A percentile compares a stretch with the other conserved stretches of the same genome.
These are phyloP conservation scores for Amblyteles armatorius DNA, from an alignment of 2,888 invertebrate genomes.

Conservation along the genomic window DNA sequence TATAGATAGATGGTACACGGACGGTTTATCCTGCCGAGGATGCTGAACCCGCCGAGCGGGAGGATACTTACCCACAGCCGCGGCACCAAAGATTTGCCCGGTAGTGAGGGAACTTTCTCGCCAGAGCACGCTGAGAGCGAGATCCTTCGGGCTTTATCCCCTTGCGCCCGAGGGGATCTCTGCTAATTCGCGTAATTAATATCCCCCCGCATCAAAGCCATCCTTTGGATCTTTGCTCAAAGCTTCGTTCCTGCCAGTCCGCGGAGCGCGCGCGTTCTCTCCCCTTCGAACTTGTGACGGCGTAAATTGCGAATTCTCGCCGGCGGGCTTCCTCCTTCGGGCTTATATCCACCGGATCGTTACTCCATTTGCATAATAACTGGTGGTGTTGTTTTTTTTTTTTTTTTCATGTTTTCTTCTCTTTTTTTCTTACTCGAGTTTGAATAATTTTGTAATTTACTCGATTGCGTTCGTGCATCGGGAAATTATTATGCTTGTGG, in stretches of 20 bases:
- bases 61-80: constrained; percentile 71
- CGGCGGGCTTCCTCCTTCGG: constrained; percentile 31
- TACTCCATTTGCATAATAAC: constrained; percentile 55
- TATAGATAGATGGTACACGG: constrained; percentile 22
- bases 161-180: constrained; percentile 45
- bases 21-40: constrained; percentile 54
- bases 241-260: constrained; percentile 28
- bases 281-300: constrained; percentile 17
- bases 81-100: constrained; percentile 52
- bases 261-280: not conserved
- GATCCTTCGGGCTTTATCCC: constrained; percentile 50
- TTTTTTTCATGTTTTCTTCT: constrained; percentile 30
- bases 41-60: constrained; percentile 53
- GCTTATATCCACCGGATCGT: constrained; percentile 52
- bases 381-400: constrained; percentile 32
- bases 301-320: constrained; percentile 43
- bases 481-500: constrained; percentile 7
- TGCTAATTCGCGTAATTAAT: constrained; percentile 68
- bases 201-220: constrained; percentile 46
- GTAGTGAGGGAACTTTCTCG: constrained; percentile 62
- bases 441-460: constrained; percentile 57
- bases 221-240: constrained; percentile 50
- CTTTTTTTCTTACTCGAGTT: not conserved
- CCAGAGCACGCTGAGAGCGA: constrained; percentile 67
- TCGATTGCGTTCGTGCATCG: constrained; percentile 38